Conservation (phyloP, 2,113 vertebrate species). For the Lepus timidus region DNA sequence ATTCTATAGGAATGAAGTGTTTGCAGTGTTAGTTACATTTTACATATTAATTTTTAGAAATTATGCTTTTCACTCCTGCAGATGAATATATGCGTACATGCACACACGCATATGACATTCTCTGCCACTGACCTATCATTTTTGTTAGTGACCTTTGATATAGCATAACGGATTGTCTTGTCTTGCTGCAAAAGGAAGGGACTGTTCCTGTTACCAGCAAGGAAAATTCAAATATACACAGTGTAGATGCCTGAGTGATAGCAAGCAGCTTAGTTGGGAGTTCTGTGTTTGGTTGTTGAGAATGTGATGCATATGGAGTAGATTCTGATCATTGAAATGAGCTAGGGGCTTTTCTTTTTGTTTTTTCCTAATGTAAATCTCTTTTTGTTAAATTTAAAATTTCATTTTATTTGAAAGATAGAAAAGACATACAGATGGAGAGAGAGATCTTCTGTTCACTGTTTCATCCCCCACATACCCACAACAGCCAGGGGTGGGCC, state of each 20-base stretch:
- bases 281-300: slow-evolving; percentile 19
- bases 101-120: background rate
- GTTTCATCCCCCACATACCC: no score
- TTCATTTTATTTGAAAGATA: no score
- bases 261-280: background rate
- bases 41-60: background rate
- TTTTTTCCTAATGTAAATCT: no score
- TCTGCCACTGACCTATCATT: slow-evolving; percentile 42
- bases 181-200: slow-evolving; percentile 22
- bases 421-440: no score
- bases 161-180: slow-evolving; percentile 28
- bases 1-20: slow-evolving; percentile 43
- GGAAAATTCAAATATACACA: background rate
- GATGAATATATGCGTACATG: background rate
- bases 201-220: slow-evolving; percentile 21
- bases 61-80: background rate
- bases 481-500: no score
- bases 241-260: background rate
- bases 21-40: background rate
- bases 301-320: background rate
- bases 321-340: slow-evolving; percentile 36
- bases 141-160: slow-evolving; percentile 61
- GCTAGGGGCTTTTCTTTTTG: background rate
- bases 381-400: no score
- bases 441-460: no score